phyloP scores from a whole-genome alignment of 2,797 vertebrate species.

The Pangasius sanitwongsei region DNA sequence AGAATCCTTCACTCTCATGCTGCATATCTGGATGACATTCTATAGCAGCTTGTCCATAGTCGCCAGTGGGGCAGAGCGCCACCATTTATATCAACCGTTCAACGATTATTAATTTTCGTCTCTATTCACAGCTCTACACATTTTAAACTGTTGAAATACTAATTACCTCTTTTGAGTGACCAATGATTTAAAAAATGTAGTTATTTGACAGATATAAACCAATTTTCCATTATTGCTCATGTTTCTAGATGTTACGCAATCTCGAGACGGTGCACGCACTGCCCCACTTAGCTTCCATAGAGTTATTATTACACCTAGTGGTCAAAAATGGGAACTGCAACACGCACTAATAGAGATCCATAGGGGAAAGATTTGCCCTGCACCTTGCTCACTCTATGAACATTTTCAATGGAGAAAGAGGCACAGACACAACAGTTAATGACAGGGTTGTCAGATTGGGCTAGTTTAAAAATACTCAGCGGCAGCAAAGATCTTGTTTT shows the following conservation, averaged over 20 bases:
- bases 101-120: not conserved
- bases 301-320: not conserved
- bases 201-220: not conserved
- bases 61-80: not conserved
- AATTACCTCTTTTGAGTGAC: not conserved
- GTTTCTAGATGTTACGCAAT: not conserved
- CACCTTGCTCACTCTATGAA: not conserved
- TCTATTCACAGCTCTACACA: not conserved
- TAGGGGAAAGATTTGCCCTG: not conserved
- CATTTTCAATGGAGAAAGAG: not conserved
- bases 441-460: not conserved
- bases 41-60: not conserved
- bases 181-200: not conserved
- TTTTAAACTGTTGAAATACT: not conserved
- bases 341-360: not conserved
- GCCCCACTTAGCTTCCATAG: not conserved
- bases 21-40: not conserved
- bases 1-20: not conserved
- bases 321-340: not conserved
- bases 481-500: not conserved
- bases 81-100: not conserved
- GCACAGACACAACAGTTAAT: not conserved
- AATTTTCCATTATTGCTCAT: not conserved
- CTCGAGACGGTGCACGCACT: not conserved
- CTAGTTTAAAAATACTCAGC: not conserved